Base-by-base conservation (phyloP, 2,888 invertebrate genomes). In the Amblyteles armatorius region DNA sequence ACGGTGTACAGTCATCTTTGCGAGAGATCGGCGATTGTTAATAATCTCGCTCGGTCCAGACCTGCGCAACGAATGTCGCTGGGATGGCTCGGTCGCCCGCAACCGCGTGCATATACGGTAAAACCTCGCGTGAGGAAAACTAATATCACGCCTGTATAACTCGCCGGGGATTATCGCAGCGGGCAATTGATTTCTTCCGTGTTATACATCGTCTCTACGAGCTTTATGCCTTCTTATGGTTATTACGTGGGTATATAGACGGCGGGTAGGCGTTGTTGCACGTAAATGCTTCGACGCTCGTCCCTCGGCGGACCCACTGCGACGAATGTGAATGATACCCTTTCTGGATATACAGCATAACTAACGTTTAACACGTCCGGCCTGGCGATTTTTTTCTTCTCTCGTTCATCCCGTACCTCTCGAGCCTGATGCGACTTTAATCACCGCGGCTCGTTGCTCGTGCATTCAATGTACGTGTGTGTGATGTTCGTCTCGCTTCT, bases 341-440 rank as follows among this genome's bases (percentile, higher is more conserved):
- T 80, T 50, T 57, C 55, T 73, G 33, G 52, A 36, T 19, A 76
- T n/a, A 33, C 33, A 13, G 22, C 76, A 48, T 65, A 50, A 5
- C 36, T 50, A 52, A 40, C 71, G 65, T 79, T 79, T 79, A 79
- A 79, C 79, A 72, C 65, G 79, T 65, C 72, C 50, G 29, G 7
- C 16, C 16, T 57, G 22, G 55, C 36, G 33, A 65, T 60, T 36
- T 74, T 74, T 29, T 68, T 57, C 2, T n/a, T 48, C 40, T n/a
- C 36, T 55, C 73, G 33, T 44, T 67, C 55, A 33, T 33, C 50
- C 65, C 19, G 40, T 65, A 44, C 74, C 44, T 22, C 77, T 40
- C 48, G 44, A 72, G 80, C 85, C 79, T 86, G 85, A 86, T 87
- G 88, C 79, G 84, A 82, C 82, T 88, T 87, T 86, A 82, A 88